These are phyloP conservation scores for Eilema sororculum DNA, from an alignment of 2,888 invertebrate genomes.

Conservation along the genomic window DNA sequence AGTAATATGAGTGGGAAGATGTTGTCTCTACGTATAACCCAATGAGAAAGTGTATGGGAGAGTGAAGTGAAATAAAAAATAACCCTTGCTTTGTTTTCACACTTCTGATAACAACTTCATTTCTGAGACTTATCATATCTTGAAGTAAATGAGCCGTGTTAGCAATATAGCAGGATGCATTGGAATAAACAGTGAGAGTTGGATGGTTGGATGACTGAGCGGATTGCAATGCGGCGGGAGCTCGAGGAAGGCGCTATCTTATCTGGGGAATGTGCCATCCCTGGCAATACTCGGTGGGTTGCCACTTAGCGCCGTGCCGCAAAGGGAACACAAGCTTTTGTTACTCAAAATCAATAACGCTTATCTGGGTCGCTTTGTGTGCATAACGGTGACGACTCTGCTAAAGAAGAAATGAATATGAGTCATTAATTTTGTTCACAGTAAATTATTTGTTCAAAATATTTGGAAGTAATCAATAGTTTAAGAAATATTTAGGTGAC, in stretches of 20 bases:
- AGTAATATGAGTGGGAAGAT: too few species aligned
- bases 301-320: constrained; percentile 78
- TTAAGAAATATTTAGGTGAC: background rate
- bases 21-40: too few species aligned
- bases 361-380: constrained; percentile 73
- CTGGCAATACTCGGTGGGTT: constrained; percentile 67
- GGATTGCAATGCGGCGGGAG: constrained; percentile 73
- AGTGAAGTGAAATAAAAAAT: too few species aligned
- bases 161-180: constrained; percentile 53
- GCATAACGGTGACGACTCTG: constrained; percentile 68
- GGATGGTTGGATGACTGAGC: constrained; percentile 75
- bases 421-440: constrained; percentile 53
- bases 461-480: constrained; percentile 4
- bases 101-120: background rate
- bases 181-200: constrained; percentile 43
- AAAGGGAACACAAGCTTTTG: constrained; percentile 71
- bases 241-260: constrained; percentile 69
- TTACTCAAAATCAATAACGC: constrained; percentile 76
- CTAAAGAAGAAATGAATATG: constrained; percentile 61
- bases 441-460: constrained; percentile 3
- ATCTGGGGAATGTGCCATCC: constrained; percentile 83
- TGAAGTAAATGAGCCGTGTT: constrained; percentile 36
- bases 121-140: constrained; percentile 36
- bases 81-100: background rate
- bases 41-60: too few species aligned